Evolutionary conservation across 2,113 vertebrate species (phyloP).

Genomic region (Gymnocephalus cernua): DNA sequence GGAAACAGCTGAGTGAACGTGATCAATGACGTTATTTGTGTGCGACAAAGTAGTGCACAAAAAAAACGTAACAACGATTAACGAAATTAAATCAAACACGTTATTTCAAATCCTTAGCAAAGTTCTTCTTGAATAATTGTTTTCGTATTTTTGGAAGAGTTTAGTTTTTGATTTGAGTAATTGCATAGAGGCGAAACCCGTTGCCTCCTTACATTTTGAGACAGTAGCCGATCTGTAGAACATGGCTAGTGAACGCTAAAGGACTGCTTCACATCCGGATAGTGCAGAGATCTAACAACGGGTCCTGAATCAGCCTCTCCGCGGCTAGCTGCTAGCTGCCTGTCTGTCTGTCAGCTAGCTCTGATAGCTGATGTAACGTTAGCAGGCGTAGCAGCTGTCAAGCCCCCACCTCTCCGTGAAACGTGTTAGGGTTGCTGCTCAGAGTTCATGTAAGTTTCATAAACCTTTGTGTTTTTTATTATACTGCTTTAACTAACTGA

Average conservation of each 20-base stretch:
- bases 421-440: slow-evolving; percentile 50
- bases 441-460: slow-evolving; percentile 73
- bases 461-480: background rate
- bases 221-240: slow-evolving; percentile 24
- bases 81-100: background rate
- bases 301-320: slow-evolving; percentile 5
- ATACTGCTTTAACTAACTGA: background rate
- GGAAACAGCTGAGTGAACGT: slow-evolving; percentile 72
- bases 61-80: background rate
- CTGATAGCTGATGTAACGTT: background rate
- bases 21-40: slow-evolving; percentile 46
- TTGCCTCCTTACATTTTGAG: background rate
- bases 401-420: slow-evolving; percentile 26
- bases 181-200: slow-evolving; percentile 49
- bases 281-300: accelerated
- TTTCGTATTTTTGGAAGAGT: background rate
- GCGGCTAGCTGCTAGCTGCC: slow-evolving; percentile 22
- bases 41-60: slow-evolving; percentile 39
- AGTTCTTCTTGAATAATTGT: accelerated
- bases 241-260: accelerated
- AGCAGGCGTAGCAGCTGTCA: slow-evolving; percentile 23
- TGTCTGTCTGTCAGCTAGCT: slow-evolving; percentile 5
- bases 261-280: background rate
- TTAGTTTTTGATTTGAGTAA: background rate
- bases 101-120: background rate